phyloP scores from a whole-genome alignment of 1,140 invertebrate species.

The Heliconius nattereri region DNA sequence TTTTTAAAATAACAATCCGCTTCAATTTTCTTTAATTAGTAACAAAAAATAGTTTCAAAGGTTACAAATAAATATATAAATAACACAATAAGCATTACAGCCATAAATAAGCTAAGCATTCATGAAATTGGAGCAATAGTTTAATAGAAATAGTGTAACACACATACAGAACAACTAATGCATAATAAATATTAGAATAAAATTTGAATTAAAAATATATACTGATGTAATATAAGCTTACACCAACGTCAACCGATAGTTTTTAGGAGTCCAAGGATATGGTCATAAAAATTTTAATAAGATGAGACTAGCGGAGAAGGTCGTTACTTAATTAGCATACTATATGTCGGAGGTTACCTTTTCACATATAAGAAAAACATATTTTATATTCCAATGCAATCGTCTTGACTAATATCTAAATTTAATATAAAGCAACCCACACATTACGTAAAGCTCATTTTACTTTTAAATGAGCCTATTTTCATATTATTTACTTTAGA shows the following conservation, averaged over 20 bases:
- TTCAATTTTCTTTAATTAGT: too few relatives aligned
- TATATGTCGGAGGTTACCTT: constrained; percentile 31
- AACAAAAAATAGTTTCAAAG: too few relatives aligned
- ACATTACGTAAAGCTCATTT: background rate
- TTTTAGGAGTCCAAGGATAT: constrained; percentile 55
- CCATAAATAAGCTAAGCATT: too few relatives aligned
- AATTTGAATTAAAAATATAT: background rate
- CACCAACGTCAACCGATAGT: background rate
- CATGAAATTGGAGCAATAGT: too few relatives aligned
- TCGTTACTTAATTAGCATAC: constrained; percentile 48
- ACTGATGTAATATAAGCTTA: background rate
- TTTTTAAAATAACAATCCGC: too few relatives aligned
- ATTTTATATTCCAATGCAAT: background rate
- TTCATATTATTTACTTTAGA: background rate
- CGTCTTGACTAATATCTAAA: background rate
- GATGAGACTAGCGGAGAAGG: constrained; percentile 50
- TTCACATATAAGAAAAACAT: constrained; percentile 1
- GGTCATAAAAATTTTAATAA: constrained; percentile 48
- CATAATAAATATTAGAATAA: background rate
- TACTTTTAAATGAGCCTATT: constrained; percentile 2
- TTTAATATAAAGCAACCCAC: background rate
- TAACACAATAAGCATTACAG: too few relatives aligned
- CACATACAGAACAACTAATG: background rate
- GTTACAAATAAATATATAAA: too few relatives aligned
- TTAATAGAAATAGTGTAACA: background rate